Evolutionary conservation across 2,888 invertebrate genomes (phyloP), one percentile per base, ranked within the genome.

Genomic region (Melikaiella ostensackeni): DNA sequence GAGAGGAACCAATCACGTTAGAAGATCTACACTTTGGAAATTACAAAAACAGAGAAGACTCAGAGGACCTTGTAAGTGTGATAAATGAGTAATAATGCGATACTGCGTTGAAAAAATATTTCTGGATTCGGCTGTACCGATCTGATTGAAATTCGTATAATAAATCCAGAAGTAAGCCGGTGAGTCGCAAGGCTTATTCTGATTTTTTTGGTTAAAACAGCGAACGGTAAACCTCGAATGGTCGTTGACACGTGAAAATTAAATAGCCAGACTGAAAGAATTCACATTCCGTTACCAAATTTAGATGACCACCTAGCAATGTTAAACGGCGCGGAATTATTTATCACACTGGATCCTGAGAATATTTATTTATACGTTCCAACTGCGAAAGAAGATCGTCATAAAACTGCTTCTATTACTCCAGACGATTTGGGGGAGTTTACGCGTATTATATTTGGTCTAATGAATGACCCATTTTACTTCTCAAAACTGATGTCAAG

Each of bases 391-490:
- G 24, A 74, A 1, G 80, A 74, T 2, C 63, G 35, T 19, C 35
- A 57, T 1, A 77, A 80, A 62, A 81, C 75, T 0, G 78, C 78
- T 0, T 75, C 76, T 8, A 75, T 81, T 6, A 77, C 77, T 1
- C 66, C n/a, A n/a, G n/a, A n/a, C n/a, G n/a, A n/a, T n/a, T n/a
- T n/a, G n/a, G n/a, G n/a, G n/a, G n/a, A n/a, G n/a, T n/a, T 74
- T 19, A 76, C 73, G 2, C 16, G 57, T 1, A 61, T 80, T 55
- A 77, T 79, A 3, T 89, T 87, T 50, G 87, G 86, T 0, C 76
- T 88, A 0, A 75, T 81, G 16, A 87, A 88, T 59, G 85, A 85
- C 0, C 83, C 84, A 9, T 77, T 76, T 2, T 84, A 82, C 13
- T 89, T 55, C 9, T 55, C 21, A n/a, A 55, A 21, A 21, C 21